A percentile compares a stretch with the other conserved stretches of the same genome.
Conservation (phyloP, 1,140 invertebrate species). For the Hormaphis cornu region DNA sequence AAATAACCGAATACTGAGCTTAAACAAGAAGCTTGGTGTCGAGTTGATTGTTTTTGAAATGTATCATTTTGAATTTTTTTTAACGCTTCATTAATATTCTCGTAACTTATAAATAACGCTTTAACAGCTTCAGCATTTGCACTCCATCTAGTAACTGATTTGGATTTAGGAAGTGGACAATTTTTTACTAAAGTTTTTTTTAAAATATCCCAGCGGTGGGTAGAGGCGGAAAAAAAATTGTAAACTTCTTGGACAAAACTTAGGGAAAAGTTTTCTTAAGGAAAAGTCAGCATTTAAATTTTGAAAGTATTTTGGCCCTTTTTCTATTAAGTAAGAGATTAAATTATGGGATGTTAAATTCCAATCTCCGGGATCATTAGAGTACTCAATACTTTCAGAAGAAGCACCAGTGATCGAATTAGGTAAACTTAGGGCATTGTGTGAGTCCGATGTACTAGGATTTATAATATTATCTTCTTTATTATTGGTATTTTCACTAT, state of each 20-base stretch:
- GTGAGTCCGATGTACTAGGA: background rate
- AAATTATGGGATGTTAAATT: background rate
- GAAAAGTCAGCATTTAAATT: background rate
- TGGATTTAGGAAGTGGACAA: background rate
- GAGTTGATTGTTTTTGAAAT: slow-evolving; percentile 3
- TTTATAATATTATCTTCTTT: background rate
- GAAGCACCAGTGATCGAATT: background rate
- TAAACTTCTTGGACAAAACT: slow-evolving; percentile 13
- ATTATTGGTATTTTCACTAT: background rate
- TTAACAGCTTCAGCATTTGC: background rate
- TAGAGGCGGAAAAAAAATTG: slow-evolving; percentile 19
- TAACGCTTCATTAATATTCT: slow-evolving; percentile 13
- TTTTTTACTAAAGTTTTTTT: background rate
- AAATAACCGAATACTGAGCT: background rate
- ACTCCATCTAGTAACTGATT: background rate
- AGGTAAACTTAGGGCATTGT: background rate
- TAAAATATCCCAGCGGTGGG: background rate
- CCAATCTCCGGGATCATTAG: background rate
- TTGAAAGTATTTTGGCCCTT: background rate
- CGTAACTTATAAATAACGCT: background rate
- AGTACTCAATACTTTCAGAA: background rate
- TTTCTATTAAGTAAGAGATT: background rate
- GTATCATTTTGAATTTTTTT: slow-evolving; percentile 20
- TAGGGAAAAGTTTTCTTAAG: background rate
- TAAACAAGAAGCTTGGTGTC: slow-evolving; percentile 5